Conservation (phyloP, 2,113 vertebrate species). For the Nematolebias whitei region DNA sequence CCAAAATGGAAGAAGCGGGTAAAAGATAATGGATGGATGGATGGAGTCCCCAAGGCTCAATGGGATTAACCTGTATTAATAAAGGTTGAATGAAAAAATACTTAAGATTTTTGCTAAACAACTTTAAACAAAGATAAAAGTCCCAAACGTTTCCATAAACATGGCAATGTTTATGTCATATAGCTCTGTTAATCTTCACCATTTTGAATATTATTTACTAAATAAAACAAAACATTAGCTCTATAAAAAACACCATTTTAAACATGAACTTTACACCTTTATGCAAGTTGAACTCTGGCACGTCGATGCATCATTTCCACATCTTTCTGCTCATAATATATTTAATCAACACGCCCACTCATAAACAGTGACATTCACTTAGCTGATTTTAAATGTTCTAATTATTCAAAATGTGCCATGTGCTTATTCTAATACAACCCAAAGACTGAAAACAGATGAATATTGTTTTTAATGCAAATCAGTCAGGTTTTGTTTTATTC, state of each 20-base stretch:
- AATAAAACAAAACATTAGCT: not conserved
- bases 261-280: not conserved
- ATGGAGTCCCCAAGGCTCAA: too few relatives aligned
- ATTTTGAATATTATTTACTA: too few relatives aligned
- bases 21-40: too few relatives aligned
- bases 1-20: too few relatives aligned
- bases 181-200: too few relatives aligned
- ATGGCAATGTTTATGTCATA: too few relatives aligned
- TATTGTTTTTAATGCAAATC: conserved; percentile 4
- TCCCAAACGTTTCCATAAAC: too few relatives aligned
- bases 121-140: too few relatives aligned
- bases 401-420: not conserved
- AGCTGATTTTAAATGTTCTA: not conserved
- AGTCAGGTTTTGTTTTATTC: not conserved
- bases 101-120: too few relatives aligned
- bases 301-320: not conserved
- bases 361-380: not conserved
- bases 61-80: too few relatives aligned
- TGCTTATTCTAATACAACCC: not conserved
- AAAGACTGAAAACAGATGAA: not conserved
- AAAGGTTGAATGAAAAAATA: too few relatives aligned
- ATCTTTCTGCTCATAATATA: too few relatives aligned
- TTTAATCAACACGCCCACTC: not conserved
- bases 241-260: not conserved
- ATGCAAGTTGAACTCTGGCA: not conserved